Percentiles rank a stretch among this genome's conserved stretches.
Conservation (phyloP, 2,797 vertebrate species). For the Gobionotothen gibberifrons region DNA sequence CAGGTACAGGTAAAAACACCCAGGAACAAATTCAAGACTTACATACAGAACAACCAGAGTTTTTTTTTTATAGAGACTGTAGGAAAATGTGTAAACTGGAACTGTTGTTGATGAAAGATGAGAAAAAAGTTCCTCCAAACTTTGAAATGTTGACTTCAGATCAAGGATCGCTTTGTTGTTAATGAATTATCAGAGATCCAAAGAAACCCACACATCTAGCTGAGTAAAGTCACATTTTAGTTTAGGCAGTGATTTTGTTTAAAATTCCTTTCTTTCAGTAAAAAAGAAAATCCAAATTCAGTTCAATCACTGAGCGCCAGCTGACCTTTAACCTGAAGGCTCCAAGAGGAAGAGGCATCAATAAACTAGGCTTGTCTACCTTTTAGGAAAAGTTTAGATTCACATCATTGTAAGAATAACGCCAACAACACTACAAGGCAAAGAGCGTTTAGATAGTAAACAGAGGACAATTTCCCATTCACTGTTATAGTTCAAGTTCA, state of each 20-base stretch:
- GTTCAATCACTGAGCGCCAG: neutral
- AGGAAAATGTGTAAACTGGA: conserved; percentile 31
- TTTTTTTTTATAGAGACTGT: conserved; percentile 30
- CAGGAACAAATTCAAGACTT: conserved; percentile 51
- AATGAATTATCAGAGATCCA: conserved; percentile 5
- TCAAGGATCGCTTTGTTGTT: conserved; percentile 44
- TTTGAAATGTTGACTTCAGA: conserved; percentile 48
- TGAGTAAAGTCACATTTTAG: conserved; percentile 17
- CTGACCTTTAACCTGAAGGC: conserved; percentile 21
- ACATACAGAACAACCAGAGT: conserved; percentile 48
- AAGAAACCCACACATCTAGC: conserved; percentile 16
- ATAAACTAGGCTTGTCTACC: neutral
- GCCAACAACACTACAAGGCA: conserved; percentile 46
- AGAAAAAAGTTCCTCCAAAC: conserved; percentile 25
- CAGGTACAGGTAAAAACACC: conserved; percentile 60
- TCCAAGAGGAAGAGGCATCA: neutral
- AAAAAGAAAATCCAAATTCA: conserved; percentile 3
- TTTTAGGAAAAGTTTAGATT: conserved; percentile 25
- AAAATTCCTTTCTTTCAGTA: neutral
- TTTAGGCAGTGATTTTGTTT: conserved; percentile 61
- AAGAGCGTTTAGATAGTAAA: conserved; percentile 14
- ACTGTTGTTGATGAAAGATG: conserved; percentile 5
- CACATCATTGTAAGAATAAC: conserved; percentile 15
- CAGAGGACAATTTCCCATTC: neutral
- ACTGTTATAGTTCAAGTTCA: neutral